Base-by-base conservation (phyloP, 2,113 vertebrate genomes). In the Tachysurus vachellii region DNA sequence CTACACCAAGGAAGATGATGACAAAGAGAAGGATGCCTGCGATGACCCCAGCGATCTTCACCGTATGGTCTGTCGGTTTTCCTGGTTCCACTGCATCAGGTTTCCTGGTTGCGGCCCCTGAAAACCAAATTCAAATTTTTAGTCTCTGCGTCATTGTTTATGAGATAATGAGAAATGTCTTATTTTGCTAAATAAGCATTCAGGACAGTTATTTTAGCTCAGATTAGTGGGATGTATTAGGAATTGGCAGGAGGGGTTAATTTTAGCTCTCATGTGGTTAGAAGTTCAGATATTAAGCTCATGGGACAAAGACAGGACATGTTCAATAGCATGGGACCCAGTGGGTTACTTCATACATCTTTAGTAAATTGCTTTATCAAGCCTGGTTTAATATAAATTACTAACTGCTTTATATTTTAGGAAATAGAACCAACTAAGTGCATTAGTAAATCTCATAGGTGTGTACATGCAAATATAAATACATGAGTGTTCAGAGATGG, bases 21-120 rank as follows among this genome's bases (percentile, higher is more conserved):
- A 98, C 94, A 0, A 97, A 97, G n/a, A 97, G 95, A 87, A 98
- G 92, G 90, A 97, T 96, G 90, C 97, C 97, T 0, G 97, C 97
- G 70, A 97, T 97, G 90, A 96, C 96, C 84, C 97, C 97, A 4
- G 97, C 97, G 23, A 98, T 97, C 94, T 97, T 97, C 87, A 98
- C 97, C 0, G 97, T 98, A 28, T 97, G 97, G 90, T 97, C 97
- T 0, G 96, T 95, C 91, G 96, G 96, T 54, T 97, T 96, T 90
- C 97, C 97, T 0, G 96, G 96, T 80, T 97, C 97, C 26, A 92
- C 92, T 0, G 96, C 95, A 57, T 96, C 96, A 0, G 97, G 97
- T 77, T 96, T 96, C 66, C 96, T 94, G 91, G 97, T 98, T 59
- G 95, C 96, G n/a, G 96, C 95, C 76, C 96, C 96, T 97, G 57